Percentiles rank a stretch among this genome's conserved stretches.
phyloP scores from a whole-genome alignment of 2,888 invertebrate genomes.

The Glyphotaelius pellucidus region DNA sequence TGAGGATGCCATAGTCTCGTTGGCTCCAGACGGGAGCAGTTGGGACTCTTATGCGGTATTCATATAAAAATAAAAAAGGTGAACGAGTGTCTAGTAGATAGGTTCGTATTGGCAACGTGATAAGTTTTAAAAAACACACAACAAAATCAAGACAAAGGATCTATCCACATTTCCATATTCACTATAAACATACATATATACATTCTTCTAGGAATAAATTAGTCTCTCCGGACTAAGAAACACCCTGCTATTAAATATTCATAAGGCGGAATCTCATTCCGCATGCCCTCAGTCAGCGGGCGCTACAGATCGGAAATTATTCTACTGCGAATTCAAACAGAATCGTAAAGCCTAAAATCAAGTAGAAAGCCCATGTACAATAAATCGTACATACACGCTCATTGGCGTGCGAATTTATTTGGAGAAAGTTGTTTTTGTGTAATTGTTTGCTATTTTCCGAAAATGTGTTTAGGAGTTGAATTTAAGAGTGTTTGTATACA shows the following conservation, averaged over 20 bases:
- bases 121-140: not conserved
- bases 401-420: not conserved
- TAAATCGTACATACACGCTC: not conserved
- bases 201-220: no score
- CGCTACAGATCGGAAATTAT: not conserved
- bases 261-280: not conserved
- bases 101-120: not conserved
- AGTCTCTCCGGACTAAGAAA: not conserved
- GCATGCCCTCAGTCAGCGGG: not conserved
- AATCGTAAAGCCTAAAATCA: not conserved
- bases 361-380: not conserved
- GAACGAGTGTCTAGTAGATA: no score
- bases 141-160: slow-evolving; percentile 2
- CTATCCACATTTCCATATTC: not conserved
- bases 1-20: no score
- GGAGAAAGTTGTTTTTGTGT: not conserved
- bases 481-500: not conserved
- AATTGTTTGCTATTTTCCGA: not conserved
- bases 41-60: no score
- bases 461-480: not conserved
- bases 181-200: not conserved
- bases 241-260: not conserved
- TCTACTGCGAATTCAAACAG: slow-evolving; percentile 2
- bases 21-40: no score
- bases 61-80: no score